phyloP scores from a whole-genome alignment of 2,113 vertebrate species.

The Embiotoca jacksoni region DNA sequence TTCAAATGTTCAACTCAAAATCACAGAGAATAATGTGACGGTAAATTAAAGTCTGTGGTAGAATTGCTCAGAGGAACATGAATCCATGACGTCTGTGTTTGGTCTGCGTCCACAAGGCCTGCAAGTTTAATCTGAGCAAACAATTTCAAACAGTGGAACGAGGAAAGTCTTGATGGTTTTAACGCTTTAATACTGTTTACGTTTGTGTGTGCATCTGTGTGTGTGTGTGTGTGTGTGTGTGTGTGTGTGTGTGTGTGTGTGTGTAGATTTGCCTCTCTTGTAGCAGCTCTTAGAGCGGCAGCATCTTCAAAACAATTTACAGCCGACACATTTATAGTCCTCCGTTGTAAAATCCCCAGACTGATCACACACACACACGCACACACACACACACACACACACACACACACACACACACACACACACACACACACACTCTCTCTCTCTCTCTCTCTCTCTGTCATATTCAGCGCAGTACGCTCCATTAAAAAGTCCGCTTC shows the following conservation, averaged over 20 bases:
- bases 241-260: neutral
- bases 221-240: constrained; percentile 34
- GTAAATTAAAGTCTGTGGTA: neutral
- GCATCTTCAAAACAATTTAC: constrained; percentile 79
- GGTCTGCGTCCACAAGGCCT: neutral
- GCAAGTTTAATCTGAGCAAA: constrained; percentile 31
- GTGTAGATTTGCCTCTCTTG: constrained; percentile 63
- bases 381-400: too few relatives aligned
- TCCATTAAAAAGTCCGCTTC: constrained; percentile 68
- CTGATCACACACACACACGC: constrained; percentile 39
- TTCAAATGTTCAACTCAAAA: too few relatives aligned
- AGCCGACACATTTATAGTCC: constrained; percentile 72
- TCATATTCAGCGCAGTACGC: constrained; percentile 67
- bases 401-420: too few relatives aligned
- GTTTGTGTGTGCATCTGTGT: neutral
- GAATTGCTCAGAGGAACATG: neutral
- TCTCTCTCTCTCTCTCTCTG: constrained; percentile 54
- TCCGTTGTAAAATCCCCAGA: constrained; percentile 70
- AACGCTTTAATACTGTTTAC: constrained; percentile 32
- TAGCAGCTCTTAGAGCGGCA: constrained; percentile 50
- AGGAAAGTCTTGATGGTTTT: constrained; percentile 37
- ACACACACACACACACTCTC: too few relatives aligned
- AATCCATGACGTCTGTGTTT: neutral
- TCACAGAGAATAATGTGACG: neutral
- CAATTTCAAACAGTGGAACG: constrained; percentile 3